phyloP scores from a whole-genome alignment of 2,113 vertebrate genomes.

The Nematolebias whitei region DNA sequence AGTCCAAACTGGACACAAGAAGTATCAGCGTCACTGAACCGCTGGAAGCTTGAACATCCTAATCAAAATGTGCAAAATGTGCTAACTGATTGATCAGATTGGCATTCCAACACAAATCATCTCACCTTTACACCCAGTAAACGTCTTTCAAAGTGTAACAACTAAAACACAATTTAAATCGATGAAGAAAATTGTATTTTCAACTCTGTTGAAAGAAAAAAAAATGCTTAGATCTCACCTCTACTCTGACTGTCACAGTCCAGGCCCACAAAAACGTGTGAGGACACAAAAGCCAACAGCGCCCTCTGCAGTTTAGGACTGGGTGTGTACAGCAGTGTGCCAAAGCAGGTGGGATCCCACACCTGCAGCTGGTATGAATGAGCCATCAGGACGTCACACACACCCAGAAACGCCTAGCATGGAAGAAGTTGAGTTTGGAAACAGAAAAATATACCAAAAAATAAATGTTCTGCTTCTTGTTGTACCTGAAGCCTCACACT shows the following conservation, averaged over 20 bases:
- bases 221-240: constrained; percentile 69
- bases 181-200: no score
- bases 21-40: no score
- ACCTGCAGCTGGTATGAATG: constrained; percentile 83
- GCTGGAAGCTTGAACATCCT: no score
- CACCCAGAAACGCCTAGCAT: constrained; percentile 83
- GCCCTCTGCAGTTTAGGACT: constrained; percentile 84
- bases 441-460: accelerated
- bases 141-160: no score
- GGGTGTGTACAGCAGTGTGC: constrained; percentile 79
- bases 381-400: constrained; percentile 87
- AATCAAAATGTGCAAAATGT: no score
- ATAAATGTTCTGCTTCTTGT: not conserved
- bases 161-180: no score
- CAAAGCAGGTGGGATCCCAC: constrained; percentile 64
- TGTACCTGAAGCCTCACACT: constrained; percentile 84
- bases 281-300: constrained; percentile 81
- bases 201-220: not conserved
- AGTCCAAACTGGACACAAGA: no score
- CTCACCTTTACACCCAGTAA: no score
- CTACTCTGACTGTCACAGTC: constrained; percentile 71
- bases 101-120: not conserved
- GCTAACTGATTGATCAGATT: not conserved
- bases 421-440: not conserved
- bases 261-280: constrained; percentile 77